Evolutionary conservation across 2,797 vertebrate genomes (phyloP).

Genomic region (Characodon lateralis): DNA sequence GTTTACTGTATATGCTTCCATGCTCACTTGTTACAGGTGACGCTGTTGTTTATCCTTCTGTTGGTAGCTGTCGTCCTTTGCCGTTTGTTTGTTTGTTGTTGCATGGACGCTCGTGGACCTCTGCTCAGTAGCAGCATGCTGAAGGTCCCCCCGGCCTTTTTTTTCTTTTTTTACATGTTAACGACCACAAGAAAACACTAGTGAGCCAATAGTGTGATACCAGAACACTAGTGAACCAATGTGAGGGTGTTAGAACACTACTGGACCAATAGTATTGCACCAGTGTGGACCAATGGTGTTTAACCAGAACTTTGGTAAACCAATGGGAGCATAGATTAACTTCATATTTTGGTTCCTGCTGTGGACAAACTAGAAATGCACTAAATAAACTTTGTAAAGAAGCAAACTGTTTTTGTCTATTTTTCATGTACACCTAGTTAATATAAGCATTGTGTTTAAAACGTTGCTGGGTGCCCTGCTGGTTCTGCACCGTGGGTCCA

Average conservation of each 20-base stretch:
- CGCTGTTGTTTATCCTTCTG: conserved; percentile 66
- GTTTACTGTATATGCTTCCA: conserved; percentile 79
- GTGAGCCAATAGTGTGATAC: conserved; percentile 73
- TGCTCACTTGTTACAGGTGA: conserved; percentile 74
- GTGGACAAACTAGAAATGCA: conserved; percentile 79
- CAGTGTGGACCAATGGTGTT: conserved; percentile 68
- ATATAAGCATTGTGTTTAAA: background rate
- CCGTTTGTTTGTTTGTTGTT: conserved; percentile 73
- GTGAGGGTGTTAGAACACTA: conserved; percentile 60
- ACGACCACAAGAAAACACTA: conserved; percentile 68
- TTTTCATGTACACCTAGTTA: conserved; percentile 2
- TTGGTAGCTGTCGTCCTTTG: conserved; percentile 68
- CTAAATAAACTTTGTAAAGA: conserved; percentile 80
- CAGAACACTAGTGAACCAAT: conserved; percentile 77
- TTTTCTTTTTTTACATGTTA: conserved; percentile 54
- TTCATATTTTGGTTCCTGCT: conserved; percentile 74
- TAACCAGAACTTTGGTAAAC: conserved; percentile 67
- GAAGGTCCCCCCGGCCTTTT: conserved; percentile 55
- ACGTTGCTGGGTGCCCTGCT: too few species aligned
- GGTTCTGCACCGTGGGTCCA: too few species aligned
- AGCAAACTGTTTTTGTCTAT: conserved; percentile 26
- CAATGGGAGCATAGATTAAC: conserved; percentile 75
- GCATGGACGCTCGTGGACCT: conserved; percentile 82
- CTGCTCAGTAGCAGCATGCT: conserved; percentile 82
- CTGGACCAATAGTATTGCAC: conserved; percentile 71